Percentiles rank a stretch among this genome's conserved stretches.
These are phyloP conservation scores for Hyles euphorbiae DNA, from an alignment of 1,140 invertebrate genomes.

Conservation along the genomic window DNA sequence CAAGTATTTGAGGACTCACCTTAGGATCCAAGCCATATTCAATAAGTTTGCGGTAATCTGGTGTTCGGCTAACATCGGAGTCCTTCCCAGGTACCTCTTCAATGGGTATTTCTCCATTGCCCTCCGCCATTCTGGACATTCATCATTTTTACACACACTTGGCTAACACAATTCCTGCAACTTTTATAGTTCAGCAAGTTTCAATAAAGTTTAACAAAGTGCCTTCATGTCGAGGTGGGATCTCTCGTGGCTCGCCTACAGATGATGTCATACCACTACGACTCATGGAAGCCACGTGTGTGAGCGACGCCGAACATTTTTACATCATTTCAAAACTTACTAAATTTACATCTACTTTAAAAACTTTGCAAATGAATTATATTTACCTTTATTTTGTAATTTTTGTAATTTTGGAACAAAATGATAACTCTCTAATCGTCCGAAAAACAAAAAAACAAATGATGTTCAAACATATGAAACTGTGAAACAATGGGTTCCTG, in stretches of 20 bases:
- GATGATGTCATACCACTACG: slow-evolving; percentile 62
- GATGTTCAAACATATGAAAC: slow-evolving; percentile 74
- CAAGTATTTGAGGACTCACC: slow-evolving; percentile 65
- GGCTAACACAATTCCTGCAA: slow-evolving; percentile 34
- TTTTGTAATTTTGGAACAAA: slow-evolving; percentile 75
- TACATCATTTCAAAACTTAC: slow-evolving; percentile 29
- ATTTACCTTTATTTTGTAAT: slow-evolving; percentile 73
- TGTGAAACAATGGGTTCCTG: slow-evolving; percentile 70
- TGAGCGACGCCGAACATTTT: slow-evolving; percentile 43
- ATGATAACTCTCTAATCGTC: slow-evolving; percentile 70
- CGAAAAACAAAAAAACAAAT: slow-evolving; percentile 76
- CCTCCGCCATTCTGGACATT: slow-evolving; percentile 88
- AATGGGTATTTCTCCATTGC: slow-evolving; percentile 91
- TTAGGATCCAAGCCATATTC: slow-evolving; percentile 96
- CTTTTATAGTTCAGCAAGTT: slow-evolving; percentile 21
- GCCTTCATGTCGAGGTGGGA: slow-evolving; percentile 28
- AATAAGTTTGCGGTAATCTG: slow-evolving; percentile 91
- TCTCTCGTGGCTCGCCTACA: slow-evolving; percentile 42
- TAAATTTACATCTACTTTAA: slow-evolving; percentile 22
- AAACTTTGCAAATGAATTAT: slow-evolving; percentile 34
- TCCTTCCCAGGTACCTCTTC: slow-evolving; percentile 86
- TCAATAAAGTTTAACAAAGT: slow-evolving; percentile 26
- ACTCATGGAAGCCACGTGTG: slow-evolving; percentile 58
- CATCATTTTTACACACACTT: slow-evolving; percentile 62
- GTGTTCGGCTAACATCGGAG: slow-evolving; percentile 85